phyloP scores from a whole-genome alignment of 2,797 vertebrate genomes.

The Macropus fuliginosus region DNA sequence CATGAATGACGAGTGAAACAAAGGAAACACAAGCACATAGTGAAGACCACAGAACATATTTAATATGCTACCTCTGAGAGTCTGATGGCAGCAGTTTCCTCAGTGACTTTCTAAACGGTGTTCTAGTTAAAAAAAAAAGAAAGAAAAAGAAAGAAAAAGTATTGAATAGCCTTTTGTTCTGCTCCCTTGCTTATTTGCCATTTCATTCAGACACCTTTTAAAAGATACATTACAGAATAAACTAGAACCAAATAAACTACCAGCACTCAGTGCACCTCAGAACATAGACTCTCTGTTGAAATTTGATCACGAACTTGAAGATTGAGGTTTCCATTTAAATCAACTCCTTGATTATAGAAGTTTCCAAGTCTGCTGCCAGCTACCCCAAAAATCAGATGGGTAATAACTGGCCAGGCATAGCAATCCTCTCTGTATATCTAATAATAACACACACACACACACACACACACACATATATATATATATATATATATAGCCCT shows the following conservation, averaged over 20 bases:
- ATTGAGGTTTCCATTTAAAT: neutral
- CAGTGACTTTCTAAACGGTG: neutral
- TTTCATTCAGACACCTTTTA: neutral
- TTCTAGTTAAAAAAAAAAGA: neutral
- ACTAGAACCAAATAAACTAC: neutral
- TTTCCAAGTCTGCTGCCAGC: rapidly evolving
- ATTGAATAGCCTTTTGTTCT: no score
- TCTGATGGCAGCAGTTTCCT: neutral
- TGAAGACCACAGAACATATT: neutral
- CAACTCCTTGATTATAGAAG: rapidly evolving
- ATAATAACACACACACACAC: no score
- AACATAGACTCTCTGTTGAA: neutral
- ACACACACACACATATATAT: no score
- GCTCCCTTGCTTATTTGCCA: neutral
- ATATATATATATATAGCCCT: neutral
- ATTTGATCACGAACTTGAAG: neutral
- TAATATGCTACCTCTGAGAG: neutral
- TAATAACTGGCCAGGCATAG: rapidly evolving
- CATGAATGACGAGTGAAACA: neutral
- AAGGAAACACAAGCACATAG: rapidly evolving
- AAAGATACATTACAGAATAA: no score
- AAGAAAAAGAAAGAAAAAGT: rapidly evolving
- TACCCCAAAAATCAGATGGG: rapidly evolving
- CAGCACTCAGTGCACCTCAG: neutral
- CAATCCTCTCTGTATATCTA: neutral